phyloP scores from a whole-genome alignment of 2,888 invertebrate species.

The Campopleginae sp. region DNA sequence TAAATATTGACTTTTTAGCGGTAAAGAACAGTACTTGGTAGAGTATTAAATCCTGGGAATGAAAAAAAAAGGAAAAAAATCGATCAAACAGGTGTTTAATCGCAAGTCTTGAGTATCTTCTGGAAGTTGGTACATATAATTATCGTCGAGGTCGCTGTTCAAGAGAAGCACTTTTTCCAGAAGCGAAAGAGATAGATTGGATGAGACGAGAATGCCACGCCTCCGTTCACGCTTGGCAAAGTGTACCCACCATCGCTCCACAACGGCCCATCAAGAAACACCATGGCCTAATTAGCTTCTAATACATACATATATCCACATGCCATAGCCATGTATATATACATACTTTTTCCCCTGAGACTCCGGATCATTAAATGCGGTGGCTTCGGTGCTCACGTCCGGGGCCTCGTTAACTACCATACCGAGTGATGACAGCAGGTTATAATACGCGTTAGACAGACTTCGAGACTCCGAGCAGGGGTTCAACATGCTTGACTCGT shows the following conservation, averaged over 20 bases:
- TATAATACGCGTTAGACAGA: slow-evolving; percentile 57
- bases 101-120: not conserved
- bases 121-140: slow-evolving; percentile 4
- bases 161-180: slow-evolving; percentile 24
- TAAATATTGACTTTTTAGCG: not conserved
- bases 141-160: slow-evolving; percentile 14
- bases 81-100: slow-evolving; percentile 25
- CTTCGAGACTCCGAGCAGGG: slow-evolving; percentile 31
- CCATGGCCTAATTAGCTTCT: slow-evolving; percentile 76
- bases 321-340: slow-evolving; percentile 33
- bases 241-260: slow-evolving; percentile 66
- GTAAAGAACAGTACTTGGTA: not conserved
- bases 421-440: slow-evolving; percentile 72
- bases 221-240: slow-evolving; percentile 73
- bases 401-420: slow-evolving; percentile 68
- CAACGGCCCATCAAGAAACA: slow-evolving; percentile 71
- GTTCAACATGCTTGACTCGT: slow-evolving; percentile 46
- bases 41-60: not conserved
- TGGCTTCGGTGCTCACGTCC: slow-evolving; percentile 39
- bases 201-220: slow-evolving; percentile 65
- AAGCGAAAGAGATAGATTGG: slow-evolving; percentile 30
- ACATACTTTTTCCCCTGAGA: slow-evolving; percentile 71
- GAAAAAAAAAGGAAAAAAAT: not conserved
- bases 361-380: slow-evolving; percentile 74
- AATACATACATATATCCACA: slow-evolving; percentile 33